Percentiles rank a stretch among this genome's conserved stretches.
These are phyloP conservation scores for Crenuchus spilurus DNA, from an alignment of 2,797 vertebrate species.

Conservation along the genomic window DNA sequence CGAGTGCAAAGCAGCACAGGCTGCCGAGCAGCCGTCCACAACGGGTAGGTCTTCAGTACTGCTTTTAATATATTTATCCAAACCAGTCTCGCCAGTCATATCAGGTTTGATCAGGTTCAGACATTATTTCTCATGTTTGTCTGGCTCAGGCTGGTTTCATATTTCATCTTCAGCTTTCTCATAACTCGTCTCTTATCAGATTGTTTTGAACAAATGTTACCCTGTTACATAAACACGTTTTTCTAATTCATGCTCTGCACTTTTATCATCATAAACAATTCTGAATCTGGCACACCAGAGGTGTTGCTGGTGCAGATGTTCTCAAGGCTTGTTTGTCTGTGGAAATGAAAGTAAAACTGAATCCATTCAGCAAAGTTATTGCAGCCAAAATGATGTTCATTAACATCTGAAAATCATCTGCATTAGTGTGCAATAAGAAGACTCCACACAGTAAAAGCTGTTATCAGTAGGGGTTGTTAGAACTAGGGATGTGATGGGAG, in stretches of 20 bases:
- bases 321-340: neutral
- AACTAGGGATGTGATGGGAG: too few relatives aligned
- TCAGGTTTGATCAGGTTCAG: neutral
- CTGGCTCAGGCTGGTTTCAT: neutral
- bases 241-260: neutral
- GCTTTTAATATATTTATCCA: neutral
- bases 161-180: neutral
- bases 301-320: too few relatives aligned
- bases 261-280: neutral
- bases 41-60: constrained; percentile 81
- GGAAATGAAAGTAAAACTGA: neutral
- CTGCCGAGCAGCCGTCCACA: constrained; percentile 90
- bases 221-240: neutral
- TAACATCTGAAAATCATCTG: too few relatives aligned
- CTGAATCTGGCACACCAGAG: neutral
- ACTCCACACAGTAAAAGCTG: too few relatives aligned
- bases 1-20: constrained; percentile 86
- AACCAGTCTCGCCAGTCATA: neutral
- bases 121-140: neutral
- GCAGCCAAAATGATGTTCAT: too few relatives aligned
- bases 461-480: too few relatives aligned
- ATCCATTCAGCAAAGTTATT: too few relatives aligned
- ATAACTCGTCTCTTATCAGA: neutral
- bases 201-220: neutral
- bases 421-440: too few relatives aligned